A percentile compares a stretch with the other conserved stretches of the same genome.
Evolutionary conservation across 2,797 vertebrate species (phyloP).

Genomic region (Decapterus maruadsi): DNA sequence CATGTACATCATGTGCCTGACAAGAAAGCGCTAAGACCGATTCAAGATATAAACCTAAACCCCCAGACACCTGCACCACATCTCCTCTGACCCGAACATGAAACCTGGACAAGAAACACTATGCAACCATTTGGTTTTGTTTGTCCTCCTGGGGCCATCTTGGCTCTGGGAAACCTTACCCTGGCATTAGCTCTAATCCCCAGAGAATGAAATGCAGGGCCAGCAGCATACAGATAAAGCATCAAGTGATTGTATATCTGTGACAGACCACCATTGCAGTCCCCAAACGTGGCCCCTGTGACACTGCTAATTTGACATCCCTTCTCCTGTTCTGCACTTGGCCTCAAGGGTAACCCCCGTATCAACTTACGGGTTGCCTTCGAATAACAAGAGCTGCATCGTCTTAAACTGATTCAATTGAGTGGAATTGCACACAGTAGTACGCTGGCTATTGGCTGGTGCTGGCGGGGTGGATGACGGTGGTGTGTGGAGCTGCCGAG

Average conservation of each 20-base stretch:
- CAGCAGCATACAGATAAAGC: slow-evolving; percentile 67
- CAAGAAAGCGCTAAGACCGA: slow-evolving; percentile 32
- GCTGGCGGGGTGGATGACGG: slow-evolving; percentile 66
- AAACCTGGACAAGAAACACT: slow-evolving; percentile 75
- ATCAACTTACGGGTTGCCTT: slow-evolving; percentile 75
- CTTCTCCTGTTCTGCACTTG: slow-evolving; percentile 61
- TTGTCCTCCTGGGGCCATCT: slow-evolving; percentile 69
- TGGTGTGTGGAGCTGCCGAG: slow-evolving; percentile 64
- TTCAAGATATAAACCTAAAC: slow-evolving; percentile 42
- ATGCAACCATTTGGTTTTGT: slow-evolving; percentile 76
- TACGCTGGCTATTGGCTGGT: slow-evolving; percentile 73
- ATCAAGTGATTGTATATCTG: slow-evolving; percentile 70
- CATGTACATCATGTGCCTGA: slow-evolving; percentile 7
- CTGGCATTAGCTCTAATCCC: slow-evolving; percentile 72
- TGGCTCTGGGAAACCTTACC: slow-evolving; percentile 70
- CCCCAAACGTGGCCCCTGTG: slow-evolving; percentile 45
- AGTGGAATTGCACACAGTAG: slow-evolving; percentile 72
- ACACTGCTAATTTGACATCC: slow-evolving; percentile 65
- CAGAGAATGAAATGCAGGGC: slow-evolving; percentile 59
- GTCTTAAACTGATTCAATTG: slow-evolving; percentile 71
- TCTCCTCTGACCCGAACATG: slow-evolving; percentile 74
- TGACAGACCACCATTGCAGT: slow-evolving; percentile 71
- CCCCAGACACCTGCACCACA: slow-evolving; percentile 60
- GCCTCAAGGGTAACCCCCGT: slow-evolving; percentile 45
- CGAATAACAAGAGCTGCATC: slow-evolving; percentile 67